Conservation (phyloP, 2,888 invertebrate species). For the Hydraecia micacea region DNA sequence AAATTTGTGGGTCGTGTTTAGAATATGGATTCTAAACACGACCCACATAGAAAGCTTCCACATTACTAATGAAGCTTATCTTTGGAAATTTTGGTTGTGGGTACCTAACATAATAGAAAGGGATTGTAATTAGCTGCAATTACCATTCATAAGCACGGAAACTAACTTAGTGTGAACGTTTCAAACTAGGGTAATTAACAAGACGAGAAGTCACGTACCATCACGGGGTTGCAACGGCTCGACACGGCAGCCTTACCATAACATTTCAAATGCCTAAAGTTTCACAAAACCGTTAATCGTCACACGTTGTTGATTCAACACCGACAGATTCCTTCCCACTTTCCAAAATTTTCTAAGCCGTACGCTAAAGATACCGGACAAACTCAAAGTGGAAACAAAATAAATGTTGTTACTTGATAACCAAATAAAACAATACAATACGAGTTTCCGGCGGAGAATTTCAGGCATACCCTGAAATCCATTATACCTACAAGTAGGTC, state of each 20-base stretch:
- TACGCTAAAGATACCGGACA: slow-evolving; percentile 15
- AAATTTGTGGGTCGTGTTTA: too few species aligned
- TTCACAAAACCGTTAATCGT: slow-evolving; percentile 23
- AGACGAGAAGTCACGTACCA: slow-evolving; percentile 50
- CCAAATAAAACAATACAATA: slow-evolving; percentile 65
- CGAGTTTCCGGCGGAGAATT: slow-evolving; percentile 56
- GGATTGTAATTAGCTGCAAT: slow-evolving; percentile 24
- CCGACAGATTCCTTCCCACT: slow-evolving; percentile 11
- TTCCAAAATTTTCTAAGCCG: slow-evolving; percentile 10
- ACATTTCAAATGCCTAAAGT: slow-evolving; percentile 17
- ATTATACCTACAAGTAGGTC: slow-evolving; percentile 1
- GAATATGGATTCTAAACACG: too few species aligned
- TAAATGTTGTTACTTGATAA: slow-evolving; percentile 62
- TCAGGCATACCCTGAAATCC: slow-evolving; percentile 22
- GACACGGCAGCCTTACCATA: slow-evolving; percentile 7
- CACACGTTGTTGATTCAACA: slow-evolving; percentile 24
- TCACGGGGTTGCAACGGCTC: not conserved
- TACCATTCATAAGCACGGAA: slow-evolving; percentile 20
- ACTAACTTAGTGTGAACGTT: slow-evolving; percentile 24
- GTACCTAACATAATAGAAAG: not conserved
- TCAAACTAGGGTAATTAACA: slow-evolving; percentile 45
- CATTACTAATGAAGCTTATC: slow-evolving; percentile 7
- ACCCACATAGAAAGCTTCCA: slow-evolving; percentile 33
- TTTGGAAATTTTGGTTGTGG: not conserved
- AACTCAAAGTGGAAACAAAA: slow-evolving; percentile 62